Evolutionary conservation across 2,888 invertebrate genomes (phyloP), one percentile per base, ranked within the genome.

Genomic region (Folsomia candida): DNA sequence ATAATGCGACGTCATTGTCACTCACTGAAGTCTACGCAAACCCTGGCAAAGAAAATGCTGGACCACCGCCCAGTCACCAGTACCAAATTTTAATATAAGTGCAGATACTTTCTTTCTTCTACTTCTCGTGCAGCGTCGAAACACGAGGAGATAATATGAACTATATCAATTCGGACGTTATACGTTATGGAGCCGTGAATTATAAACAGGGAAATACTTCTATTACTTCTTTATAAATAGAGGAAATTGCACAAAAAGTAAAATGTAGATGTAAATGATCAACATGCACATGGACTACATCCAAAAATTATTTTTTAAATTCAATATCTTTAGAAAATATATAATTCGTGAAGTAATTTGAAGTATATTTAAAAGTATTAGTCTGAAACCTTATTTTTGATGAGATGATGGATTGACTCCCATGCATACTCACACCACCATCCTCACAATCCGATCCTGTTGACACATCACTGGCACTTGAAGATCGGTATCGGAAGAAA

Each of bases 381-480:
- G n/a, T n/a, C n/a, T n/a, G n/a, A n/a, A 37, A 37, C 37, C 37
- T 37, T 37, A 37, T 37, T 37, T 37, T 37, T 37, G 14, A n/a
- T n/a, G n/a, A n/a, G n/a, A n/a, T n/a, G n/a, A n/a, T n/a, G n/a
- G n/a, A n/a, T n/a, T n/a, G n/a, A n/a, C n/a, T n/a, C n/a, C n/a
- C n/a, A n/a, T n/a, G n/a, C n/a, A 37, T 37, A 14, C 37, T 14
- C 14, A 9, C 14, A 14, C 14, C 14, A 14, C 37, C 37, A 14
- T 4, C 6, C 14, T 37, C 37, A 14, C 14, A 37, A 6, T 64
- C 37, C 20, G 29, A 47, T 3, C 20, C 20, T 24, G 20, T 29
- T 11, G 37, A 64, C 47, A 28, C 20, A 25, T 65, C 57, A 57
- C 65, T 65, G 1, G 20, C 22, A 26, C 65, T 65, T n/a, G 65